Evolutionary conservation across 1,140 invertebrate genomes (phyloP), one percentile per base, ranked within the genome.

Genomic region (Neoseiulus cucumeris): DNA sequence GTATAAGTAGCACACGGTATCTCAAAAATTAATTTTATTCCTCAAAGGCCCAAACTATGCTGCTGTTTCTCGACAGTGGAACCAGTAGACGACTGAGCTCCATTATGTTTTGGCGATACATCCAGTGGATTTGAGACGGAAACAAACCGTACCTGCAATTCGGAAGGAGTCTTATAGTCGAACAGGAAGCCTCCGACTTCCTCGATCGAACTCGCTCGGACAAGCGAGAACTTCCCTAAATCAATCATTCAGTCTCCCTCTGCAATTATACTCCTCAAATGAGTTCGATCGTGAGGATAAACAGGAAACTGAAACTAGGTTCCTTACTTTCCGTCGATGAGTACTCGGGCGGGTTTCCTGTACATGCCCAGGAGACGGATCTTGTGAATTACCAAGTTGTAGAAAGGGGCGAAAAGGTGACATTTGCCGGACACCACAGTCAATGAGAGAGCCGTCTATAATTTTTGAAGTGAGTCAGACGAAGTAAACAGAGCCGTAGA

Each of bases 51-150:
- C 51, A 59, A 20, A 59, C 51, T 25, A 59, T 59, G 51, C 25
- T 29, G 51, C 51, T 59, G 22, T 59, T 59, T 9, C 51, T 25
- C 2, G 51, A 59, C 2, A 59, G 51, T 4, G 51, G 51, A 2
- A 59, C 51, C 14, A 59, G 22, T 12, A 59, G 33, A 14, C 51
- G 14, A 33, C 51, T 59, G 1, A 59, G 22, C 9, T 59, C 51
- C 51, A 59, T 59, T 1, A 59, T 59, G 22, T 59, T 59, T 20
- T 59, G 51, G 2, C 51, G 14, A 33, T 59, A 59, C 51, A 59
- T 59, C 51, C 51, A 59, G 9, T 59, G 51, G 4, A 59, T 59
- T 9, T 59, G 51, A 18, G 51, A 59, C 22, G 51, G 22, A 9
- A 59, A 59, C 17, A 59, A 20, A 2, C 14, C 51, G 51, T 59